Evolutionary conservation across 2,888 invertebrate species (phyloP).

Genomic region (Folsomia candida): DNA sequence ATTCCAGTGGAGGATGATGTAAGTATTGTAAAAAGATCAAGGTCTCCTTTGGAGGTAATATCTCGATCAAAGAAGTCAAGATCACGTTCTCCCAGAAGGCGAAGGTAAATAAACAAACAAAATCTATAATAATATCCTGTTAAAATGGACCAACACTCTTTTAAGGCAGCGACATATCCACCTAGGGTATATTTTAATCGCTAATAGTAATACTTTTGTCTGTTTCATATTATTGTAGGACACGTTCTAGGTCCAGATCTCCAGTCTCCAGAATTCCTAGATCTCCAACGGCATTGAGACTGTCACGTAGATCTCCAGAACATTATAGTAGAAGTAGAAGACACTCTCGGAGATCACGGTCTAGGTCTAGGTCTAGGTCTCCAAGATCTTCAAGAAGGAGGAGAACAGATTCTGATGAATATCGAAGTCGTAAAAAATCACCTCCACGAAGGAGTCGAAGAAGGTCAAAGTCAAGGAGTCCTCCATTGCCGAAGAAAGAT

Average conservation of each 20-base stretch:
- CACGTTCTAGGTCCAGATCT: slow-evolving; percentile 10
- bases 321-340: background rate
- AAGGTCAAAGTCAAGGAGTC: slow-evolving; percentile 17
- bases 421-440: slow-evolving; percentile 16
- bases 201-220: background rate
- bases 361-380: slow-evolving; percentile 16
- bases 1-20: slow-evolving; percentile 22
- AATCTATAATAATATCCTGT: background rate
- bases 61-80: too few relatives aligned
- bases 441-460: slow-evolving; percentile 23
- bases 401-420: slow-evolving; percentile 14
- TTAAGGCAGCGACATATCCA: background rate
- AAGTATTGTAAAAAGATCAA: background rate
- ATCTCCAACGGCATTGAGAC: slow-evolving; percentile 14
- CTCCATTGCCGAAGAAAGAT: slow-evolving; percentile 20
- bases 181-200: background rate
- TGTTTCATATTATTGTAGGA: background rate
- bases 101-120: background rate
- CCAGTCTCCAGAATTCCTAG: slow-evolving; percentile 26
- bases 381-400: slow-evolving; percentile 27
- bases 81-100: slow-evolving; percentile 24
- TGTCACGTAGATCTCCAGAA: background rate
- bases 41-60: too few relatives aligned
- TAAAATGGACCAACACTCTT: background rate
- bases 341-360: slow-evolving; percentile 18